A percentile compares a stretch with the other conserved stretches of the same genome.
Evolutionary conservation across 2,797 vertebrate species (phyloP).

Genomic region (Hypotaenidia okinawae): DNA sequence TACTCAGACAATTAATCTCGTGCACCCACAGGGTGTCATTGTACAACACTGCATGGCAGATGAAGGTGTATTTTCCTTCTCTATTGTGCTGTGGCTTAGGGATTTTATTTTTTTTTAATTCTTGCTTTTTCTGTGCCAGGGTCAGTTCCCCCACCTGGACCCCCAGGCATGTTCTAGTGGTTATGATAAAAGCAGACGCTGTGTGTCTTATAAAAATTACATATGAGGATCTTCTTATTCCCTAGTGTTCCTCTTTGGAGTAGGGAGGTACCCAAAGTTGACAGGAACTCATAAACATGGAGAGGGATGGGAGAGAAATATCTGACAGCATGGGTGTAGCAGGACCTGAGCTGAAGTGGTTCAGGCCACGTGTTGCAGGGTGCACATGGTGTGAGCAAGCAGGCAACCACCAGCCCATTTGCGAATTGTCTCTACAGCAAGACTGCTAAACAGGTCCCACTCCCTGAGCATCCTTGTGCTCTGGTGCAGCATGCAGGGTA

Average conservation of each 20-base stretch:
- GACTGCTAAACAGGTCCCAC: neutral
- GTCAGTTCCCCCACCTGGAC: neutral
- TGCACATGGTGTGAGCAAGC: neutral
- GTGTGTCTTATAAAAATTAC: neutral
- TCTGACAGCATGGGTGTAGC: neutral
- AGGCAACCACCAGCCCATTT: neutral
- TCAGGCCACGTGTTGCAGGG: rapidly evolving
- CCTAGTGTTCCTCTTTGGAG: neutral
- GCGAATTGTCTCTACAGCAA: neutral
- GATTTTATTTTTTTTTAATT: neutral
- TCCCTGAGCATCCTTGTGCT: neutral
- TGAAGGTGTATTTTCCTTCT: slow-evolving; percentile 45
- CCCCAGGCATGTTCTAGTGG: neutral
- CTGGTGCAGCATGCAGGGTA: neutral
- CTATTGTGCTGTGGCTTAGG: neutral
- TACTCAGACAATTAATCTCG: slow-evolving; percentile 54
- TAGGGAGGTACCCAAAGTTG: neutral
- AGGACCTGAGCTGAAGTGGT: neutral
- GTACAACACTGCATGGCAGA: slow-evolving; percentile 25
- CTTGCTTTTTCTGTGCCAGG: slow-evolving; percentile 13
- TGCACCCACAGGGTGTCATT: slow-evolving; percentile 25
- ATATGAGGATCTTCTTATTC: neutral
- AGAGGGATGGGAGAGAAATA: neutral
- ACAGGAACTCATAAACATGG: neutral
- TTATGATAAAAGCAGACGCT: slow-evolving; percentile 17